phyloP scores from a whole-genome alignment of 1,140 invertebrate genomes.

The Theocolax elegans region DNA sequence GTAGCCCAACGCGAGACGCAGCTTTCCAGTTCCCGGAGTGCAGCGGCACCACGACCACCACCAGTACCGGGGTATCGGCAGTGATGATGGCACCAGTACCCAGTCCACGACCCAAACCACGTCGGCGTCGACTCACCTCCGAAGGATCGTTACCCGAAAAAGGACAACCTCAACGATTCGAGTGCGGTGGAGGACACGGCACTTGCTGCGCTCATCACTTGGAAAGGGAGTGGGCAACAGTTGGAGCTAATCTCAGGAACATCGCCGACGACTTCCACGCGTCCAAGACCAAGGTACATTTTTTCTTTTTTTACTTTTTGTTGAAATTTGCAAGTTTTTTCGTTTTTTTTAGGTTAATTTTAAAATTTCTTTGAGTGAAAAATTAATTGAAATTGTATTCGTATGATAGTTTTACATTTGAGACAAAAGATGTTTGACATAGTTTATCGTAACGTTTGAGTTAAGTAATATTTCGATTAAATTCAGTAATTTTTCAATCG shows the following conservation, averaged over 20 bases:
- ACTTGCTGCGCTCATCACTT: slow-evolving; percentile 49
- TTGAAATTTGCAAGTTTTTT: no score
- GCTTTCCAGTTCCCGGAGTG: slow-evolving; percentile 66
- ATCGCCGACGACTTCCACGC: slow-evolving; percentile 66
- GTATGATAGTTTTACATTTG: no score
- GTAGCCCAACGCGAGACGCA: slow-evolving; percentile 63
- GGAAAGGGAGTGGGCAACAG: slow-evolving; percentile 60
- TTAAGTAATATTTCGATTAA: no score
- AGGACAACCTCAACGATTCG: slow-evolving; percentile 41
- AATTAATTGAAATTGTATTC: no score
- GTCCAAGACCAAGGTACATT: slow-evolving; percentile 62
- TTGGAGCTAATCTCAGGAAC: slow-evolving; percentile 64
- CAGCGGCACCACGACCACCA: slow-evolving; percentile 32
- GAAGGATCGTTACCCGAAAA: slow-evolving; percentile 52
- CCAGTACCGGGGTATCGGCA: neutral
- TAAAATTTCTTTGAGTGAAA: no score
- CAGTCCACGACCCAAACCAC: slow-evolving; percentile 63
- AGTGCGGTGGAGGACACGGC: slow-evolving; percentile 20
- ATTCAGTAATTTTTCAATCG: no score
- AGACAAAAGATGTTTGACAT: no score
- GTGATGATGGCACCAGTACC: slow-evolving; percentile 51
- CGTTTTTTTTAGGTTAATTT: no score
- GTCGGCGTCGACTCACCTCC: slow-evolving; percentile 61
- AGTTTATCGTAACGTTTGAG: no score
- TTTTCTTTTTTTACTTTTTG: no score